Evolutionary conservation across 2,113 vertebrate species (phyloP).

Genomic region (Acrocephalus arundinaceus): DNA sequence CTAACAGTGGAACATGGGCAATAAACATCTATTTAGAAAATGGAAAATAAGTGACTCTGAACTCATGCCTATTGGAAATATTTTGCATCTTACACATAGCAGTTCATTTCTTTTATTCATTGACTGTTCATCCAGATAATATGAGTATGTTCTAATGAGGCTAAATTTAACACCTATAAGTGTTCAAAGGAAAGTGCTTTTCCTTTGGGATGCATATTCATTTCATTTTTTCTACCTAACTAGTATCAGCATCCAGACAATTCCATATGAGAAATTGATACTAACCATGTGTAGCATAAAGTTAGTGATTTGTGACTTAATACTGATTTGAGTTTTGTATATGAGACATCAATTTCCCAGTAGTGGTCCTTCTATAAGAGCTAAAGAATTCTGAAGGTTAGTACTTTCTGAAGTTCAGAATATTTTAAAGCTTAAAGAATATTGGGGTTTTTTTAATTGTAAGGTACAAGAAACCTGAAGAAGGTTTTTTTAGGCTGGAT

Average conservation of each 20-base stretch:
- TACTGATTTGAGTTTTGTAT: neutral
- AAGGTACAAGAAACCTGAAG: neutral
- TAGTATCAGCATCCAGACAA: neutral
- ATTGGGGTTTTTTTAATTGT: neutral
- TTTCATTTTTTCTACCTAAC: slow-evolving; percentile 4
- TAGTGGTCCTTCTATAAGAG: neutral
- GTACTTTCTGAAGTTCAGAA: neutral
- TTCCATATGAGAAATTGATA: neutral
- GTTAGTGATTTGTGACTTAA: neutral
- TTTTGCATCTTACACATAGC: neutral
- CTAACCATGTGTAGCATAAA: neutral
- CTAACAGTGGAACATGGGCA: neutral
- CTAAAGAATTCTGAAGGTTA: slow-evolving; percentile 10
- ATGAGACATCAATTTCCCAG: slow-evolving; percentile 15
- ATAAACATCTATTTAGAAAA: slow-evolving; percentile 17
- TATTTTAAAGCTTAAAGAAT: slow-evolving; percentile 38
- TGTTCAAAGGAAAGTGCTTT: slow-evolving; percentile 54
- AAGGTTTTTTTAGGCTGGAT: neutral
- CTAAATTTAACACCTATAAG: slow-evolving; percentile 40
- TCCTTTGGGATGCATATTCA: slow-evolving; percentile 4
- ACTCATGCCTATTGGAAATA: neutral
- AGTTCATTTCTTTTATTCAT: slow-evolving; percentile 21
- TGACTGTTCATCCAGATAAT: neutral
- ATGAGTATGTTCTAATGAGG: neutral
- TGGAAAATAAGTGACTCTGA: neutral